Conservation (phyloP, 2,797 vertebrate species). For the Spinus olivaceus region DNA sequence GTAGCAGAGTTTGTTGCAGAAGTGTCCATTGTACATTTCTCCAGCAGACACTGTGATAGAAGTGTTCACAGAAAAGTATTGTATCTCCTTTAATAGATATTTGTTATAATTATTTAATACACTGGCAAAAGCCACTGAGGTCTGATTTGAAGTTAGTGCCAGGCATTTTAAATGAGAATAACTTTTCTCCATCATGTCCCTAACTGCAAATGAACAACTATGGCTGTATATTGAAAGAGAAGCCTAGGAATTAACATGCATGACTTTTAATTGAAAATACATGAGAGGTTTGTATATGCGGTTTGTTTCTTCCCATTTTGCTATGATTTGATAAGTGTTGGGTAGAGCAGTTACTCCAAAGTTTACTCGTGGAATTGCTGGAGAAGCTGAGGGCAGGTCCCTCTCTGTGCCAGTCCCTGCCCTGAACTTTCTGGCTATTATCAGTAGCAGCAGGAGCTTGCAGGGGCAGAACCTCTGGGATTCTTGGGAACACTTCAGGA, state of each 20-base stretch:
- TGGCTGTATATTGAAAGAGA: background rate
- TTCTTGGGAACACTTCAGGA: background rate
- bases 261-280: background rate
- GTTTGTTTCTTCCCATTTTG: background rate
- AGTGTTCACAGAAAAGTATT: background rate
- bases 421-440: background rate
- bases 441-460: background rate
- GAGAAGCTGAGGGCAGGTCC: background rate
- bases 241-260: background rate
- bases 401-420: background rate
- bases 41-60: background rate
- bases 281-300: background rate
- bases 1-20: background rate
- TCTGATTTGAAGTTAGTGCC: background rate
- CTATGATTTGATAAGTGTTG: background rate
- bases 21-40: background rate
- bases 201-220: background rate
- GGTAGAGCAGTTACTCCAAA: background rate
- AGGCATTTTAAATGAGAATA: background rate
- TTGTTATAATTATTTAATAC: background rate
- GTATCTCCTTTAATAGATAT: background rate
- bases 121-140: background rate
- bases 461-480: background rate
- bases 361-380: background rate
- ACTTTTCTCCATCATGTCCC: background rate